These are phyloP conservation scores for Tachina lurida DNA, from an alignment of 2,888 invertebrate genomes.

Conservation along the genomic window DNA sequence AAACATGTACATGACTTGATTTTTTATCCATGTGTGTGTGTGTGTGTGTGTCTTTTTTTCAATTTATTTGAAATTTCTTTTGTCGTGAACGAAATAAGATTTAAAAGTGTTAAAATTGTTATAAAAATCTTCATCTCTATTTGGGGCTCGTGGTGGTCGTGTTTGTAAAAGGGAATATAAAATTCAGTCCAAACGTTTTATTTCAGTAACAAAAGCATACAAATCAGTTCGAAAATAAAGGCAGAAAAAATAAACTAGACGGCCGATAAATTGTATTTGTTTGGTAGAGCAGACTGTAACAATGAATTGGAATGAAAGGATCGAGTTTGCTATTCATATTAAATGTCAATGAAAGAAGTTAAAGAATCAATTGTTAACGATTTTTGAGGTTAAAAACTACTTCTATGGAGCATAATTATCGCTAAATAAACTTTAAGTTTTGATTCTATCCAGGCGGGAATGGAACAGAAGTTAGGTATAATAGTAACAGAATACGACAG, in stretches of 20 bases:
- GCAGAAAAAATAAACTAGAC: conserved; percentile 32
- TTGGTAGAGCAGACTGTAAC: conserved; percentile 40
- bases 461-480: too few relatives aligned
- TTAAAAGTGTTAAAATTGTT: conserved; percentile 22
- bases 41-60: not conserved
- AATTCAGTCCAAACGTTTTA: conserved; percentile 37
- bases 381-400: not conserved
- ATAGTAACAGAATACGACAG: too few relatives aligned
- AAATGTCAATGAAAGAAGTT: not conserved
- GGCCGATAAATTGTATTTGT: conserved; percentile 59
- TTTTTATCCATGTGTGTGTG: conserved; percentile 4
- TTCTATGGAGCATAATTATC: too few relatives aligned
- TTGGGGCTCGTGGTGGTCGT: not conserved
- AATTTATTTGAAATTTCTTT: conserved; percentile 8
- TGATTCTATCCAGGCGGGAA: too few relatives aligned
- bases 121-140: not conserved
- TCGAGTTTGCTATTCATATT: conserved; percentile 40
- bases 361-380: not conserved
- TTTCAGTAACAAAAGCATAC: conserved; percentile 22
- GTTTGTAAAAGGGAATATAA: conserved; percentile 8
- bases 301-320: conserved; percentile 47
- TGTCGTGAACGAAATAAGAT: conserved; percentile 20
- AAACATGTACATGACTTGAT: conserved; percentile 64
- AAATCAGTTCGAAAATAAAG: conserved; percentile 11
- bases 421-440: too few relatives aligned